phyloP scores from a whole-genome alignment of 1,140 invertebrate species.

The Helicoverpa armigera region DNA sequence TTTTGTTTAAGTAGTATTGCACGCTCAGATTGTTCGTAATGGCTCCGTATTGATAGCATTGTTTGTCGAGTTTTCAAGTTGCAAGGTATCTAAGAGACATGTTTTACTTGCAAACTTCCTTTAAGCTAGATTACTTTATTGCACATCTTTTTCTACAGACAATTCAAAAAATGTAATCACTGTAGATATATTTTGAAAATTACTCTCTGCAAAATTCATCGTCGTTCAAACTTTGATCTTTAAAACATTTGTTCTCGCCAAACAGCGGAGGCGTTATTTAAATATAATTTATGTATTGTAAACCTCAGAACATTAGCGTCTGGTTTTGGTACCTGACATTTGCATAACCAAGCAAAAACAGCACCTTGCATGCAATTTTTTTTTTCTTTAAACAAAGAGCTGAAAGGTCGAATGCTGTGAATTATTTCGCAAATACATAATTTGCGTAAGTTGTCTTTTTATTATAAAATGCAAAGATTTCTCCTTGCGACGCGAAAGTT shows the following conservation, averaged over 20 bases:
- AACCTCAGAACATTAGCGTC: conserved; percentile 8
- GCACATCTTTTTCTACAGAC: too few species aligned
- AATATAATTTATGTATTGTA: conserved; percentile 11
- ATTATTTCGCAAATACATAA: conserved; percentile 16
- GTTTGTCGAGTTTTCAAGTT: background rate
- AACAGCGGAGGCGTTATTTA: conserved; percentile 1
- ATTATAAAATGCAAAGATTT: conserved; percentile 46
- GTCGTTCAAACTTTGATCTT: conserved; percentile 11
- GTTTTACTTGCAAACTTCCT: background rate
- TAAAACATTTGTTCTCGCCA: conserved; percentile 11
- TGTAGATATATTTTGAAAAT: background rate
- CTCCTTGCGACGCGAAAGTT: conserved; percentile 53
- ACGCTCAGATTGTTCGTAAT: conserved; percentile 15
- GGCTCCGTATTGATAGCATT: conserved; percentile 10
- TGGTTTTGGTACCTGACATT: conserved; percentile 23
- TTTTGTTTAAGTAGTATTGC: conserved; percentile 5
- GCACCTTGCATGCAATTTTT: conserved; percentile 15
- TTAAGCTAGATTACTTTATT: background rate
- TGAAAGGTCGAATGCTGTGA: conserved; percentile 14
- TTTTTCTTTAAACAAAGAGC: conserved; percentile 20
- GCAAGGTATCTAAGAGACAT: background rate
- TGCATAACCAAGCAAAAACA: conserved; percentile 40
- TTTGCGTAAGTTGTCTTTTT: conserved; percentile 30
- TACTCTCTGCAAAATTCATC: conserved; percentile 2
- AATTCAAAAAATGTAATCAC: background rate